These are phyloP conservation scores for Oreochromis tanganicae DNA, from an alignment of 2,113 vertebrate genomes.

Conservation along the genomic window DNA sequence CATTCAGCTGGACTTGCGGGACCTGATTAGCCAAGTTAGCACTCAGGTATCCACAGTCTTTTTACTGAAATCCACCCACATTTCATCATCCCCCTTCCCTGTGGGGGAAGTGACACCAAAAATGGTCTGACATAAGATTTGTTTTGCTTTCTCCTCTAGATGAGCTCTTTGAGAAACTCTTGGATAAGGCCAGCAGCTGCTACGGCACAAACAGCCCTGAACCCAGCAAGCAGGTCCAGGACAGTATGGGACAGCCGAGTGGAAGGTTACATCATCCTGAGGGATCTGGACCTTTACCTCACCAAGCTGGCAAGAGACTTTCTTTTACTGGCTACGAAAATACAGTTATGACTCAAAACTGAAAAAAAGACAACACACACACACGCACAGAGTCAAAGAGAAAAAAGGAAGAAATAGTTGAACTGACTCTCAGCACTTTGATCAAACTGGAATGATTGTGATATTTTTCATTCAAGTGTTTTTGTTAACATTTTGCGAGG, in stretches of 20 bases:
- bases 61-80: neutral
- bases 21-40: conserved; percentile 66
- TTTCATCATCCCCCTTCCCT: neutral
- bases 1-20: conserved; percentile 68
- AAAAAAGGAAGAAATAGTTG: neutral
- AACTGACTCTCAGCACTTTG: neutral
- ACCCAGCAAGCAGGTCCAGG: neutral
- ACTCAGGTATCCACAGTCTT: conserved; percentile 51
- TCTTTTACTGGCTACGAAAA: conserved; percentile 55
- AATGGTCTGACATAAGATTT: neutral
- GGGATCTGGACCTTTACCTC: conserved; percentile 72
- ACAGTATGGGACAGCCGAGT: conserved; percentile 56
- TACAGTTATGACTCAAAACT: neutral
- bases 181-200: neutral
- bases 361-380: neutral
- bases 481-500: neutral
- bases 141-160: conserved; percentile 34
- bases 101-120: conserved; percentile 9
- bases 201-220: neutral
- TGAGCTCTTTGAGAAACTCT: conserved; percentile 22
- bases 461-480: neutral
- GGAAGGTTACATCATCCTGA: conserved; percentile 71
- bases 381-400: neutral
- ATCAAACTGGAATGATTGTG: neutral
- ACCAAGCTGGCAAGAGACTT: conserved; percentile 70